These are phyloP conservation scores for Chascanopsetta lugubris DNA, from an alignment of 2,113 vertebrate species.

Conservation along the genomic window DNA sequence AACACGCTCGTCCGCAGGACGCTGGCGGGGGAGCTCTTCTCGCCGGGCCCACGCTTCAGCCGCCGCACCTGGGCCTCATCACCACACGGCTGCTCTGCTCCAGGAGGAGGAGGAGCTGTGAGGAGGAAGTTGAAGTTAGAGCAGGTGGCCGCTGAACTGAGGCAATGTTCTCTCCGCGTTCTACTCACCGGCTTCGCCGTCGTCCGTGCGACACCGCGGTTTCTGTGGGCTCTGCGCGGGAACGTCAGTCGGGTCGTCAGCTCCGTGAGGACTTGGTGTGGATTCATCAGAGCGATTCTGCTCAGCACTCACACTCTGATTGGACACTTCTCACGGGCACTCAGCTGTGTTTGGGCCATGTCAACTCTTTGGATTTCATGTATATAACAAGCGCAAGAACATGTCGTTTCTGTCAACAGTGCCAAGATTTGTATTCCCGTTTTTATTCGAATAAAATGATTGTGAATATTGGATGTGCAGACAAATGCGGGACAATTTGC, in stretches of 20 bases:
- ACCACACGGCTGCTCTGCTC: conserved; percentile 2
- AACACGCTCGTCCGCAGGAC: conserved; percentile 36
- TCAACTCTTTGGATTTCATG: not conserved
- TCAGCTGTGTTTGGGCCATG: not conserved
- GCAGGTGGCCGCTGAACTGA: not conserved
- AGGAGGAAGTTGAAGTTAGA: not conserved
- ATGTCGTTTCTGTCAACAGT: not conserved
- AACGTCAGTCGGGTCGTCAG: not conserved
- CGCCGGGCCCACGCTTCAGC: not conserved
- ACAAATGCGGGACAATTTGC: not conserved
- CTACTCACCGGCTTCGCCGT: conserved; percentile 16
- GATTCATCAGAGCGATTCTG: not conserved
- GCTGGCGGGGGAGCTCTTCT: conserved; percentile 21
- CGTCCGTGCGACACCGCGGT: not conserved
- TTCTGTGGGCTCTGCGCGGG: not conserved
- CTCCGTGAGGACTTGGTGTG: conserved; percentile 3
- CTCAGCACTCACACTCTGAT: conserved; percentile 5
- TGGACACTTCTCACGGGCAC: not conserved
- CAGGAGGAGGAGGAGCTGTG: not conserved
- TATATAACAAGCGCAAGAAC: not conserved
- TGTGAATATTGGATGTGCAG: not conserved
- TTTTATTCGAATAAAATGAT: conserved; percentile 19
- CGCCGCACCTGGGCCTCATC: conserved; percentile 29
- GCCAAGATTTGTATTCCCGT: not conserved
- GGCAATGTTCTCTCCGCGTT: conserved; percentile 4